Base-by-base conservation (phyloP, 2,888 invertebrate genomes). In the Xanthia togata region DNA sequence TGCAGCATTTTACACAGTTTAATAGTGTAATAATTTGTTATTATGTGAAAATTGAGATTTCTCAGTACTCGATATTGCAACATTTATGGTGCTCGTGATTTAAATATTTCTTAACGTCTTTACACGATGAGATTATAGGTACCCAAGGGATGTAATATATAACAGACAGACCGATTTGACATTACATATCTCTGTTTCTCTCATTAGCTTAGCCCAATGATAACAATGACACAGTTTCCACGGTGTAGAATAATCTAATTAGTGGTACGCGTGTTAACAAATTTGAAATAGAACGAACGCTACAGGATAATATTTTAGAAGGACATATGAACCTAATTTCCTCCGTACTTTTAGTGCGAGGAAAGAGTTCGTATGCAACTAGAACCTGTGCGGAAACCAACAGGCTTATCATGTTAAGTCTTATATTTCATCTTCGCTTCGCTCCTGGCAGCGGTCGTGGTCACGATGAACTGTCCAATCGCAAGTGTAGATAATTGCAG, bases 221-320 rank as follows among this genome's bases (percentile, higher is more conserved):
- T 79, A 73, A 79, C 73, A 73, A 70, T 88, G 88, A 80, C 87
- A 88, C 50, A 81, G 83, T 88, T 88, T 81, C 82, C 88, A 84
- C 76, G 79, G 35, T 78, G 74, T 76, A 76, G 74, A 76, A 79
- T 87, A 88, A 87, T 87, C 79, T 82, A 87, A 88, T 87, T 88
- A 84, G 62, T 53, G 38, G 50, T 60, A 74, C 65, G 67, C 63
- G 35, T 77, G 80, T 73, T 81, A 75, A 64, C 23, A 53, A 65
- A 69, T 79, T 83, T 72, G 65, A 81, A 86, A 85, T 59, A 41
- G 59, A 53, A 67, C 67, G 59, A 53, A 67, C 67, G 20, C 9
- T 20, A 44, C 6, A 26, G 41, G 53, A 35, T 11, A 57, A 26
- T 57, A 31, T 63, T 62, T 65, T 44, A n/a, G 73, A 79, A 82